Percentiles rank a stretch among this genome's conserved stretches.
These are phyloP conservation scores for Cynoglossus semilaevis DNA, from an alignment of 2,113 vertebrate genomes.

Conservation along the genomic window DNA sequence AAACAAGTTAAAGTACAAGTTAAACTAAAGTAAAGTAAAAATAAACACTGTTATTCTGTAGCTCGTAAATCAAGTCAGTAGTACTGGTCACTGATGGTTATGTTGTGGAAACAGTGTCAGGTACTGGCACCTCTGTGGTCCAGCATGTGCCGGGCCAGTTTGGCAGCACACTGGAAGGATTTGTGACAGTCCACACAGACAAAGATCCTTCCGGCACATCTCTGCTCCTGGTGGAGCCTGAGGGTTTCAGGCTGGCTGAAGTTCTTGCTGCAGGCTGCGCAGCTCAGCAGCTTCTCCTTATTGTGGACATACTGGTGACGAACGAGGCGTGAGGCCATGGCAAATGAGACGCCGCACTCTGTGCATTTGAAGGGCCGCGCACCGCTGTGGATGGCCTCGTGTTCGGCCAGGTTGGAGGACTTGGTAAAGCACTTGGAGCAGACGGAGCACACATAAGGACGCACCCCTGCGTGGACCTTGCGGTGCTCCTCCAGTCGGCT, in stretches of 20 bases:
- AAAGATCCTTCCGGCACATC: slow-evolving; percentile 59
- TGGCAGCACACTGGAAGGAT: slow-evolving; percentile 59
- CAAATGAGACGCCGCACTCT: slow-evolving; percentile 73
- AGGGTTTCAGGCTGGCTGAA: slow-evolving; percentile 47
- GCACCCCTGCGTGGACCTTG: slow-evolving; percentile 73
- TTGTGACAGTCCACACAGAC: slow-evolving; percentile 64
- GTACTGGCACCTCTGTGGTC: slow-evolving; percentile 34
- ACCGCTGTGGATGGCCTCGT: slow-evolving; percentile 74
- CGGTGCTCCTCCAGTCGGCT: slow-evolving; percentile 83
- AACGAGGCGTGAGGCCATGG: slow-evolving; percentile 69
- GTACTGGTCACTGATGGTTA: too few relatives aligned
- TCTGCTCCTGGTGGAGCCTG: slow-evolving; percentile 62
- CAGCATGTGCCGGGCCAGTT: slow-evolving; percentile 62
- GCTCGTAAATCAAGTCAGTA: too few relatives aligned
- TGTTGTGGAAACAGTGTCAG: not conserved
- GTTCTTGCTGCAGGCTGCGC: slow-evolving; percentile 47
- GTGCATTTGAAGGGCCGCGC: slow-evolving; percentile 67
- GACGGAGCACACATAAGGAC: slow-evolving; percentile 44
- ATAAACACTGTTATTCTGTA: too few relatives aligned
- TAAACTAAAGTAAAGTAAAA: too few relatives aligned
- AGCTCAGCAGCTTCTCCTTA: slow-evolving; percentile 44
- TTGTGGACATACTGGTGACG: slow-evolving; percentile 68
- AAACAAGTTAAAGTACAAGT: too few relatives aligned
- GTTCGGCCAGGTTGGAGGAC: slow-evolving; percentile 74
- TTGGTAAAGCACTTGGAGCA: slow-evolving; percentile 76